A percentile compares a stretch with the other conserved stretches of the same genome.
phyloP scores from a whole-genome alignment of 2,797 vertebrate species.

The Acanthornis magna region DNA sequence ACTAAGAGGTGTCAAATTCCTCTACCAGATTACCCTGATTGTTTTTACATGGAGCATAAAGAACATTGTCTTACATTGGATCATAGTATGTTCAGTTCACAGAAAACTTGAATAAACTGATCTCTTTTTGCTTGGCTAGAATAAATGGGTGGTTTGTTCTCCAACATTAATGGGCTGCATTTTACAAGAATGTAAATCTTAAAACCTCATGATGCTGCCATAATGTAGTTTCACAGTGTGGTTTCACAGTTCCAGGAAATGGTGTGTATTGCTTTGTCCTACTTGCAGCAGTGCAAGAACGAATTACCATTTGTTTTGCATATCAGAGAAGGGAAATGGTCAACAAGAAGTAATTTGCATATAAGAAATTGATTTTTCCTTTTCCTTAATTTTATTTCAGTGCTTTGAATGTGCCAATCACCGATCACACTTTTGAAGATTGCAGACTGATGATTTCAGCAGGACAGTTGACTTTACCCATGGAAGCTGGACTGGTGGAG shows the following conservation, averaged over 20 bases:
- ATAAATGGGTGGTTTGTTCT: neutral
- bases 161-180: neutral
- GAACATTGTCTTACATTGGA: neutral
- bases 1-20: neutral
- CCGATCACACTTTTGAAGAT: conserved; percentile 97
- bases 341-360: neutral
- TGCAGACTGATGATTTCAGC: conserved; percentile 97
- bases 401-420: conserved; percentile 85
- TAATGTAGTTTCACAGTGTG: neutral
- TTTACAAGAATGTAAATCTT: neutral
- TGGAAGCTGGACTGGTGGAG: conserved; percentile 97
- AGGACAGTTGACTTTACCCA: conserved; percentile 92
- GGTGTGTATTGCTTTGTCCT: neutral
- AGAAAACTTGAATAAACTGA: neutral
- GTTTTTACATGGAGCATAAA: neutral
- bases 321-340: neutral
- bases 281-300: neutral
- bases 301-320: neutral
- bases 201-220: neutral
- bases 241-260: neutral
- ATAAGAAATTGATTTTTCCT: neutral
- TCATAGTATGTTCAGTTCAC: neutral
- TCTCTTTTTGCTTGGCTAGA: neutral
- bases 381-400: conserved; percentile 68
- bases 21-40: neutral